These are phyloP conservation scores for Frieseomelitta varia DNA, from an alignment of 1,140 invertebrate species.

Conservation along the genomic window DNA sequence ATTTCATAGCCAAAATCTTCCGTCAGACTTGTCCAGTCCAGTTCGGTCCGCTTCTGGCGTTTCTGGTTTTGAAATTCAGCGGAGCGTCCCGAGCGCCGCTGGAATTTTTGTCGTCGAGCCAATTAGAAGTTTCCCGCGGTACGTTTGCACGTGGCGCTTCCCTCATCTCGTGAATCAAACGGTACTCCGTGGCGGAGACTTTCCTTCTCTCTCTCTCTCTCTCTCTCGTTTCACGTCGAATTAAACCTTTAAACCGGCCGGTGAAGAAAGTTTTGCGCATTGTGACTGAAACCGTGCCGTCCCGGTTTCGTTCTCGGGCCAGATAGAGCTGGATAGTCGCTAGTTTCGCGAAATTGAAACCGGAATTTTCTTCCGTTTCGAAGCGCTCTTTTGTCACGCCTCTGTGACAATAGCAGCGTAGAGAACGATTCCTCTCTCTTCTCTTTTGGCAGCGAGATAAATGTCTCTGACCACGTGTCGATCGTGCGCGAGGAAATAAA, in stretches of 20 bases:
- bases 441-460: not conserved
- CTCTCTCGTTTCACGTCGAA: slow-evolving; percentile 8
- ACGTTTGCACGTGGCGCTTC: not conserved
- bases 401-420: not conserved
- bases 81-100: no score
- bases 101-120: not conserved
- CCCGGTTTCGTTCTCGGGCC: not conserved
- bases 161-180: not conserved
- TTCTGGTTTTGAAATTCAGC: not conserved
- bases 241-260: not conserved
- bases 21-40: not conserved
- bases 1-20: slow-evolving; percentile 9
- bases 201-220: not conserved
- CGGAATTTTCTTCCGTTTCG: slow-evolving; percentile 9
- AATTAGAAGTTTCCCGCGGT: not conserved
- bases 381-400: not conserved
- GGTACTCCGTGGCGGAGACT: not conserved
- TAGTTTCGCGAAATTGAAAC: slow-evolving; percentile 1
- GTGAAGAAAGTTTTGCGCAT: not conserved
- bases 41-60: no score
- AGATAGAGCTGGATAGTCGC: no score
- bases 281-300: no score
- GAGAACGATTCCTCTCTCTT: not conserved
- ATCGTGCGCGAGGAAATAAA: no score
- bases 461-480: no score